Conservation (phyloP, 2,797 vertebrate genomes). For the Echiichthys vipera region DNA sequence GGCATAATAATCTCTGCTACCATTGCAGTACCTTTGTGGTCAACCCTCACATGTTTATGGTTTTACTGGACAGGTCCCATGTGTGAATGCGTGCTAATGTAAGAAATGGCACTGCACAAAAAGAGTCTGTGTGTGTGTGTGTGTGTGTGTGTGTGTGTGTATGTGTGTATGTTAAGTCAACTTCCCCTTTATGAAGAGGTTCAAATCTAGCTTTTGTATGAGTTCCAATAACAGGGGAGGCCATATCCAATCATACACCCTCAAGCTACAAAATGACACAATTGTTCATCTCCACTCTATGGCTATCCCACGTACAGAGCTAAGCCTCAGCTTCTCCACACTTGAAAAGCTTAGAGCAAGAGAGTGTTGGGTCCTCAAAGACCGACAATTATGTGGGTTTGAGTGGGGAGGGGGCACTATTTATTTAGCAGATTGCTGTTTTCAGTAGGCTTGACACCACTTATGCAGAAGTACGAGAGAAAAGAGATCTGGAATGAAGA, state of each 20-base stretch:
- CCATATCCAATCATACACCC: constrained; percentile 32
- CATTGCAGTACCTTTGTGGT: neutral
- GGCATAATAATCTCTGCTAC: neutral
- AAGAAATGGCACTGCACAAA: neutral
- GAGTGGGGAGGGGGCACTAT: constrained; percentile 25
- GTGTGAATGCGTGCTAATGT: neutral
- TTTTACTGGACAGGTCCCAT: too few relatives aligned
- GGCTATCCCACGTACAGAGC: constrained; percentile 29
- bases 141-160: too few relatives aligned
- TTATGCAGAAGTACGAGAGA: neutral
- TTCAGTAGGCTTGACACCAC: constrained; percentile 23
- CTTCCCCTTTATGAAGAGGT: constrained; percentile 1
- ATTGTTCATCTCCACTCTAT: constrained; percentile 31
- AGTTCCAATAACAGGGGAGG: constrained; percentile 16
- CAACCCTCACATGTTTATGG: neutral
- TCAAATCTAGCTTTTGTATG: constrained; percentile 20
- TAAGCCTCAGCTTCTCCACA: constrained; percentile 41
- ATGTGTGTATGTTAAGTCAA: neutral
- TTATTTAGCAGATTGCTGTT: constrained; percentile 49
- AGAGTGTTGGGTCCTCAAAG: constrained; percentile 50
- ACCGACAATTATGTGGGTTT: constrained; percentile 34
- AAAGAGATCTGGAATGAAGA: constrained; percentile 1
- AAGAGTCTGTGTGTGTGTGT: too few relatives aligned
- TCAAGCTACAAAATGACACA: constrained; percentile 37
- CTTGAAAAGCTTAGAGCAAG: constrained; percentile 55